phyloP scores from a whole-genome alignment of 2,113 vertebrate species.

The Pollimyrus isidori region DNA sequence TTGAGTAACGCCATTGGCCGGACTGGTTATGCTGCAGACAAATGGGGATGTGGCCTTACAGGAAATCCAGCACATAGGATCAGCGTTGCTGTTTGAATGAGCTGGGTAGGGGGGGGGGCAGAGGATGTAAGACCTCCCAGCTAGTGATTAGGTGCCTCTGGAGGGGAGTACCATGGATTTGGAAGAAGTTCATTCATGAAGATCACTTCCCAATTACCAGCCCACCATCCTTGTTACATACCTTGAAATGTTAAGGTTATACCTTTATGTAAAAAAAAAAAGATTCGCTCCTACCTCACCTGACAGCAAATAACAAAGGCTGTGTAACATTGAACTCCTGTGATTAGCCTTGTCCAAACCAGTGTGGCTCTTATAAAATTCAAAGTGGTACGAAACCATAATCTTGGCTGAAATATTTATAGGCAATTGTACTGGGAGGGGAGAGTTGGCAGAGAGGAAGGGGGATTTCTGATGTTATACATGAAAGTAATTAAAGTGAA shows the following conservation, averaged over 20 bases:
- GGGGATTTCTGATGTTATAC: background rate
- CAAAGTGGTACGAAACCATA: background rate
- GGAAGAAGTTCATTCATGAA: background rate
- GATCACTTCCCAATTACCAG: background rate
- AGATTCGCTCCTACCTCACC: background rate
- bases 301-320: background rate
- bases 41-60: background rate
- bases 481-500: slow-evolving; percentile 13
- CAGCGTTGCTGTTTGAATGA: background rate
- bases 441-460: background rate
- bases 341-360: background rate
- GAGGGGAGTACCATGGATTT: background rate
- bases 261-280: background rate
- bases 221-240: background rate
- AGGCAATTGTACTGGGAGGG: background rate
- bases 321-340: background rate
- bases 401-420: background rate
- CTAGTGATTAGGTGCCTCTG: background rate
- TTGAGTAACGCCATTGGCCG: background rate
- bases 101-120: background rate
- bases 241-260: background rate
- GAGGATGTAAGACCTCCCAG: background rate
- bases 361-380: background rate
- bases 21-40: background rate
- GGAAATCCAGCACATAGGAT: background rate